Percentiles rank a stretch among this genome's conserved stretches.
These are phyloP conservation scores for Lepidotrigona ventralis DNA, from an alignment of 1,140 invertebrate species.

Conservation along the genomic window DNA sequence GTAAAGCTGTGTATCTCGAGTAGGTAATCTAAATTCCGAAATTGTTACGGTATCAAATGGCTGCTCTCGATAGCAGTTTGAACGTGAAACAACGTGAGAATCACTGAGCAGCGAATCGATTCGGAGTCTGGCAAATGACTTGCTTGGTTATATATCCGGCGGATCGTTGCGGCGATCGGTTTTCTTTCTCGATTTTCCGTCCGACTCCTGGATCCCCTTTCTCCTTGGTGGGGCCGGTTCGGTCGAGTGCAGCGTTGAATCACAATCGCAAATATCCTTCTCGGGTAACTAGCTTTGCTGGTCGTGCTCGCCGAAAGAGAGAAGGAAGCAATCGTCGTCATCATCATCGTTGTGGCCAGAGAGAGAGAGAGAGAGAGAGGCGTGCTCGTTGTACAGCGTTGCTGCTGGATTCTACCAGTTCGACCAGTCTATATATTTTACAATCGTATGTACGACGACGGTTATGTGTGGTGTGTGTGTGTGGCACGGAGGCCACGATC, in stretches of 20 bases:
- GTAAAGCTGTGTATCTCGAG: too few species aligned
- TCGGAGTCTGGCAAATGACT: constrained; percentile 36
- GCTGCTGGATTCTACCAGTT: neutral
- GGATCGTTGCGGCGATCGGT: constrained; percentile 54
- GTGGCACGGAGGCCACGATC: constrained; percentile 56
- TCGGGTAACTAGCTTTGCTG: constrained; percentile 53
- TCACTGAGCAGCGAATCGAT: neutral
- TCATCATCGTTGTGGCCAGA: neutral
- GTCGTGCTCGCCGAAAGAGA: constrained; percentile 25
- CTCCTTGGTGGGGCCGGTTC: constrained; percentile 6
- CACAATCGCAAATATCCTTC: constrained; percentile 70
- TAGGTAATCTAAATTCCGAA: too few species aligned
- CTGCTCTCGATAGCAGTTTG: too few species aligned
- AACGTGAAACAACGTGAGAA: neutral
- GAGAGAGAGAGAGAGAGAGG: constrained; percentile 3
- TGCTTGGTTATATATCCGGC: constrained; percentile 36
- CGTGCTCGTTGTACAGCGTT: neutral
- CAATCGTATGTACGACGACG: neutral
- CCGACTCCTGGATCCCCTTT: constrained; percentile 6
- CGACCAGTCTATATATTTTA: constrained; percentile 27
- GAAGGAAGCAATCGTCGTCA: neutral
- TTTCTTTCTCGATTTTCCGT: constrained; percentile 55
- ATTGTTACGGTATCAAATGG: too few species aligned
- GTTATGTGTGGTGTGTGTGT: neutral
- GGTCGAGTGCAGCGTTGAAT: constrained; percentile 57